Conservation (phyloP, 2,113 vertebrate species). For the Urocolius indicus region DNA sequence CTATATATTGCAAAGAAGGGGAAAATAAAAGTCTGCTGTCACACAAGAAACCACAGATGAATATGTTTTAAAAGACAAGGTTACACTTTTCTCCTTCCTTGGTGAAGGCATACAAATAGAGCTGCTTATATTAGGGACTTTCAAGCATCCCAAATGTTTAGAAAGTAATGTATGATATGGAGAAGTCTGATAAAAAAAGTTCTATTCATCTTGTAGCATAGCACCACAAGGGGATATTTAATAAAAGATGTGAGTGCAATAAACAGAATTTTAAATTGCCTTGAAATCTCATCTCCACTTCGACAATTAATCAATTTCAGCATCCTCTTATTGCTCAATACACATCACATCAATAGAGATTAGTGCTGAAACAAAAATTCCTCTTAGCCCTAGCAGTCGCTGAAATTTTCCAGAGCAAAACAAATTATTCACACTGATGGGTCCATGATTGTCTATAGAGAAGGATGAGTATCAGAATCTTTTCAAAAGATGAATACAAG, state of each 20-base stretch:
- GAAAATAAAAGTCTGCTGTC: not conserved
- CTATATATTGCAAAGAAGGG: not conserved
- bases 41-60: constrained; percentile 19
- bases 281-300: constrained; percentile 58
- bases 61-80: constrained; percentile 32
- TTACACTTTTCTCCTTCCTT: constrained; percentile 48
- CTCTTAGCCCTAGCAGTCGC: constrained; percentile 22
- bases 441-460: constrained; percentile 5
- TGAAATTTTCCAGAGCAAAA: constrained; percentile 55
- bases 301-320: constrained; percentile 35
- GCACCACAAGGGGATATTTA: constrained; percentile 12
- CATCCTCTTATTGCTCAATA: constrained; percentile 26
- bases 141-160: constrained; percentile 16
- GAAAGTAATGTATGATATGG: constrained; percentile 3
- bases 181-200: not conserved
- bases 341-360: constrained; percentile 39
- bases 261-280: constrained; percentile 45
- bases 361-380: constrained; percentile 63
- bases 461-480: constrained; percentile 12
- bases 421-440: constrained; percentile 48
- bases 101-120: not conserved
- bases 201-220: constrained; percentile 33
- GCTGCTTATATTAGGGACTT: constrained; percentile 26
- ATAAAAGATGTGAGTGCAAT: constrained; percentile 35
- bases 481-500: not conserved